phyloP scores from a whole-genome alignment of 2,888 invertebrate species.

The Azorinus chamasolen region DNA sequence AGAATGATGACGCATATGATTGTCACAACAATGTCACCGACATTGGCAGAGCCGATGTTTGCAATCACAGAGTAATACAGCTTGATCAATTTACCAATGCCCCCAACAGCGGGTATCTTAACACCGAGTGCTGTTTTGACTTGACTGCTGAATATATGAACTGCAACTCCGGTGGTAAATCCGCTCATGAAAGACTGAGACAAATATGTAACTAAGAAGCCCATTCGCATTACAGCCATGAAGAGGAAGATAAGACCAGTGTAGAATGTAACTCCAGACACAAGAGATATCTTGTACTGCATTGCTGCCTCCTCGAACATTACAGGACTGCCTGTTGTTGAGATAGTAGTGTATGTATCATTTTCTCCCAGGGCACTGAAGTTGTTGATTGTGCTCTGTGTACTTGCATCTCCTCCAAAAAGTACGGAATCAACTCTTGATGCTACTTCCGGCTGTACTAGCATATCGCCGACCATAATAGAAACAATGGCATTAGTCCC shows the following conservation, averaged over 20 bases:
- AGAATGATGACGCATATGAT: slow-evolving; percentile 89
- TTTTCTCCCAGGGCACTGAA: too few relatives aligned
- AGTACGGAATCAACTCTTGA: neutral
- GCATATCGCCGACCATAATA: slow-evolving; percentile 74
- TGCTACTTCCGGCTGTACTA: slow-evolving; percentile 22
- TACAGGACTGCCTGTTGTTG: too few relatives aligned
- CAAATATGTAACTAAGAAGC: slow-evolving; percentile 75
- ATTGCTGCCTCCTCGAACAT: slow-evolving; percentile 52
- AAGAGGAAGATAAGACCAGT: slow-evolving; percentile 64
- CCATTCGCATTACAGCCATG: slow-evolving; percentile 71
- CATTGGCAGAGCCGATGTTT: slow-evolving; percentile 89
- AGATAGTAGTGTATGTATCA: too few relatives aligned
- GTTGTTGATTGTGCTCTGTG: too few relatives aligned
- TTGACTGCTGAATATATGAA: slow-evolving; percentile 73
- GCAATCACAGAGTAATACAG: slow-evolving; percentile 88
- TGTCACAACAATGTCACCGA: slow-evolving; percentile 90
- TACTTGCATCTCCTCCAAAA: too few relatives aligned
- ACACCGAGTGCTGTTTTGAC: slow-evolving; percentile 64
- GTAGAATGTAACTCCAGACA: slow-evolving; percentile 67
- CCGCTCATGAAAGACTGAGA: slow-evolving; percentile 76
- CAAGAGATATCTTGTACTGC: slow-evolving; percentile 63
- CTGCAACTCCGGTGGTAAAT: slow-evolving; percentile 71
- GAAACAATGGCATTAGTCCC: slow-evolving; percentile 77
- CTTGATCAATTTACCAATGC: slow-evolving; percentile 84
- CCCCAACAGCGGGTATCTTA: slow-evolving; percentile 46